Evolutionary conservation across 2,797 vertebrate genomes (phyloP).

Genomic region (Hypotaenidia okinawae): DNA sequence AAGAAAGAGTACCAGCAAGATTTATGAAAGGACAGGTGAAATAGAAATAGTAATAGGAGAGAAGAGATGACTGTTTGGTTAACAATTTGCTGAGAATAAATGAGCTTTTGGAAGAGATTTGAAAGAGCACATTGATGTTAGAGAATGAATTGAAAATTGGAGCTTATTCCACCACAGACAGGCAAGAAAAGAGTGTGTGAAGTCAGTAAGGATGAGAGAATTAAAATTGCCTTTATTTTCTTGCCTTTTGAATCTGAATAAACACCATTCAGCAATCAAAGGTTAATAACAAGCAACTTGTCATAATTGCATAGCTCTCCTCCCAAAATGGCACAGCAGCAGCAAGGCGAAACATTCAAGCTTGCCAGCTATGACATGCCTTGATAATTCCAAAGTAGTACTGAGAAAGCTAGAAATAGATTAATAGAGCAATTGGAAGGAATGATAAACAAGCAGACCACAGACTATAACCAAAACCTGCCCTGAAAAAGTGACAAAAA

Average conservation of each 20-base stretch:
- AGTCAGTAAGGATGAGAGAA: slow-evolving; percentile 50
- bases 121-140: slow-evolving; percentile 28
- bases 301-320: slow-evolving; percentile 39
- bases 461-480: not conserved
- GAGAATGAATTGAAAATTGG: slow-evolving; percentile 20
- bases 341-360: not conserved
- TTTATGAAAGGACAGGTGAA: slow-evolving; percentile 17
- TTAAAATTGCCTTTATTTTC: slow-evolving; percentile 54
- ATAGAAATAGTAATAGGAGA: not conserved
- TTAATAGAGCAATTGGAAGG: slow-evolving; percentile 1
- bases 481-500: not conserved
- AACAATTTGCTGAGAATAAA: slow-evolving; percentile 40
- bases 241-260: slow-evolving; percentile 29
- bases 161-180: slow-evolving; percentile 19
- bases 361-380: not conserved
- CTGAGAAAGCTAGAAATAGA: slow-evolving; percentile 1
- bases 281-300: slow-evolving; percentile 56
- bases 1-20: not conserved
- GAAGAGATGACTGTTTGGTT: not conserved
- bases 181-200: slow-evolving; percentile 9
- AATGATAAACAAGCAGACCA: not conserved
- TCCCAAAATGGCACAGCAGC: slow-evolving; percentile 19
- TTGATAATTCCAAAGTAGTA: slow-evolving; percentile 23
- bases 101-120: slow-evolving; percentile 27
- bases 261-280: slow-evolving; percentile 41